Evolutionary conservation across 2,113 vertebrate species (phyloP), one percentile per base, ranked within the genome.

Genomic region (Hiodon alosoides): DNA sequence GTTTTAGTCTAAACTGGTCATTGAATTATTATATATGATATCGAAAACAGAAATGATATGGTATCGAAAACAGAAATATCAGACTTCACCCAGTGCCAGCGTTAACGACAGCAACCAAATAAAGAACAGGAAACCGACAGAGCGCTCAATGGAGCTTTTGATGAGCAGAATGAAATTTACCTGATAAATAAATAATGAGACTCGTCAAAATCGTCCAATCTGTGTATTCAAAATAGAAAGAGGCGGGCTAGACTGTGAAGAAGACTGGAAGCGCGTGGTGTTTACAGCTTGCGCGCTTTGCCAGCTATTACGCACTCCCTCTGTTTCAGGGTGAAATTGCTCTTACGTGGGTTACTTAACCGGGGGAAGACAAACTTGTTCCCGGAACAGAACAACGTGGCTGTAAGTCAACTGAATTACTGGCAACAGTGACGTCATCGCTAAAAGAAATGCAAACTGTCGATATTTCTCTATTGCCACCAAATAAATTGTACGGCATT

Each of bases 401-500:
- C 95, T 94, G 92, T 93, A 95, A 96, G 92, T 93, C 94, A 93
- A 93, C 93, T 95, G 95, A 94, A 90, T 98, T 98, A 94, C 95
- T 94, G 96, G 96, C 95, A 97, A 86, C 73, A 85, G 17, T 87
- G 90, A 94, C 95, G 95, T 97, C 93, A 95, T 85, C 87, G 88
- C 87, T 86, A 84, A 88, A 78, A 79, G 75, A 50, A 77, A 71
- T 76, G 78, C 76, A 62, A 81, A 78, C 61, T 62, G 54, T 48
- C 58, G 64, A 71, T 62, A 13, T 69, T 52, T 76, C 58, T 64
- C 14, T 48, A 13, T 5, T 9, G 17, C 73, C 31, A 53, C 50
- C 16, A 52, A 53, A 69, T 69, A 55, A 54, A 61, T 61, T 76
- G 46, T 48, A 17, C 13, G 5, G 7, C 31, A 59, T 13, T 68